Percentiles rank a stretch among this genome's conserved stretches.
These are phyloP conservation scores for Coluber constrictor DNA, from an alignment of 2,797 vertebrate genomes.

Conservation along the genomic window DNA sequence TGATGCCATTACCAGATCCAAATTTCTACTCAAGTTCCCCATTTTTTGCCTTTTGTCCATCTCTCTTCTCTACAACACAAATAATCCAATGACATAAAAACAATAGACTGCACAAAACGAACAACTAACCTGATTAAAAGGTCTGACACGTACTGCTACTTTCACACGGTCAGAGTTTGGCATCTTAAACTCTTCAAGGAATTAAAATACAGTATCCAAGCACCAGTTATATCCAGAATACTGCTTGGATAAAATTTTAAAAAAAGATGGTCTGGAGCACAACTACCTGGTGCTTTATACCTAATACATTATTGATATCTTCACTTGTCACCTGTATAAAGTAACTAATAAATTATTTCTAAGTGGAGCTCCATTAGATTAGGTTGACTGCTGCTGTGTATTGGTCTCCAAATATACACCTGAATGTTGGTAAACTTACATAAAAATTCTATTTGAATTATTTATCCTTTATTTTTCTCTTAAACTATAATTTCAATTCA, in stretches of 20 bases:
- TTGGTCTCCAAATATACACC: slow-evolving; percentile 43
- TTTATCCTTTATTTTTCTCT: slow-evolving; percentile 36
- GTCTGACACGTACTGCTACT: slow-evolving; percentile 79
- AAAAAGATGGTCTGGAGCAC: not conserved
- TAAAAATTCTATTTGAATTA: slow-evolving; percentile 24
- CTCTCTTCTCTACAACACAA: not conserved
- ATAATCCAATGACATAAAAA: not conserved
- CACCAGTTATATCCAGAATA: slow-evolving; percentile 23
- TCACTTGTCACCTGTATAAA: slow-evolving; percentile 50
- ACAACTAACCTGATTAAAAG: slow-evolving; percentile 83
- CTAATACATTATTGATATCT: slow-evolving; percentile 51
- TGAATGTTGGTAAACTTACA: slow-evolving; percentile 49
- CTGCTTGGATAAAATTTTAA: not conserved
- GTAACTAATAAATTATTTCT: slow-evolving; percentile 63
- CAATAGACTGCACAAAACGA: not conserved
- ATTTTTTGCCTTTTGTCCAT: not conserved
- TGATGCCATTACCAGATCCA: not conserved
- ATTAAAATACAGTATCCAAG: slow-evolving; percentile 33
- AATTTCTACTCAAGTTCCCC: not conserved
- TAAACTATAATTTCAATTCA: slow-evolving; percentile 9
- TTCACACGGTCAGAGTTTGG: slow-evolving; percentile 76
- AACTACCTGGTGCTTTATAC: slow-evolving; percentile 42
- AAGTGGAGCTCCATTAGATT: slow-evolving; percentile 25
- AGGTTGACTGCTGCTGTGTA: slow-evolving; percentile 10
- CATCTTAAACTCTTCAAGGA: slow-evolving; percentile 51